Evolutionary conservation across 2,797 vertebrate species (phyloP), one percentile per base, ranked within the genome.

Genomic region (Leuciscus waleckii): DNA sequence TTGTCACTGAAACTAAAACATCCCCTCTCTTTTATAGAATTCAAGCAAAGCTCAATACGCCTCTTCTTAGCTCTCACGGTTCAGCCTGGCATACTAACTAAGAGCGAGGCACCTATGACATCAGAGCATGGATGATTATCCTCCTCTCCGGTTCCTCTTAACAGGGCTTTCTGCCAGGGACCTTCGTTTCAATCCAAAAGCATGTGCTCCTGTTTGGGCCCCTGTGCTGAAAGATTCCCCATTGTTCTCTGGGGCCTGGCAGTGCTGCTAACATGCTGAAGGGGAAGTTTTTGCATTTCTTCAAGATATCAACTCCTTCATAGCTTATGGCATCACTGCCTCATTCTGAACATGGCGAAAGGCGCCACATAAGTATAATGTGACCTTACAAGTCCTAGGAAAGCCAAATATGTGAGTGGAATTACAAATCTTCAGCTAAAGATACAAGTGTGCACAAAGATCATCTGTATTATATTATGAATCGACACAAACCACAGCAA

Each of bases 211-310:
- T 84, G 83, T 84, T 79, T 41, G 41, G 71, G 83, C 70, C 83
- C 26, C 71, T 54, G 83, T 70, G 88, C 79, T 91, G 85, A 91
- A 81, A 26, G 85, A 90, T 77, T 89, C 86, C 74, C 67, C 85
- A 89, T 94, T 94, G 91, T 94, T 93, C 91, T 88, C 73, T 85
- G 80, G 85, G 87, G 89, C 83, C 85, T 91, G 81, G 84, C 84
- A 84, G 88, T 41, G 85, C 75, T 70, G 67, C 79, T 32, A 75
- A 69, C 67, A 79, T 58, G 84, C 84, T 83, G 58, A 68, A 56
- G 81, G 77, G 90, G 89, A 88, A 56, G 84, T 79, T 89, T 90
- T 89, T 87, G 89, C 89, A 93, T 92, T 93, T 89, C 86, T 89
- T 86, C 80, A 63, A 21, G 74, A 91, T 92, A 91, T 88, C 58